These are phyloP conservation scores for Orthosia incerta DNA, from an alignment of 2,888 invertebrate genomes.

Conservation along the genomic window DNA sequence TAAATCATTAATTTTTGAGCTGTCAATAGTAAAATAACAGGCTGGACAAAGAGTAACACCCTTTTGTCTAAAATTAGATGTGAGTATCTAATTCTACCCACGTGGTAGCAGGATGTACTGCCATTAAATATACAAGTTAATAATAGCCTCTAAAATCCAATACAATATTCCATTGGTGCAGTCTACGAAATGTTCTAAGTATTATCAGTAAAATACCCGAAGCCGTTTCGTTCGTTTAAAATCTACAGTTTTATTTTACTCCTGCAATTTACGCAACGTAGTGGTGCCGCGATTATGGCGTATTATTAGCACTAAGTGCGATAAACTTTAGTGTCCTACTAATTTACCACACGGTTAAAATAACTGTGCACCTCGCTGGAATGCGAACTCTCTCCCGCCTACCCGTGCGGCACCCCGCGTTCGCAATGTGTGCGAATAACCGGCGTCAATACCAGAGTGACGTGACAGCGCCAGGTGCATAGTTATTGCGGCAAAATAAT, in stretches of 20 bases:
- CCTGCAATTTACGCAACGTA: background rate
- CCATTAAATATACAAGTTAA: background rate
- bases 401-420: no score
- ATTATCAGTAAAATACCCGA: slow-evolving; percentile 1
- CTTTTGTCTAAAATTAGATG: background rate
- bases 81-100: background rate
- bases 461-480: no score
- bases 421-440: no score
- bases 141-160: background rate
- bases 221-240: background rate
- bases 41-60: background rate
- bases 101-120: background rate
- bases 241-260: background rate
- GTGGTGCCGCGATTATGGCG: background rate
- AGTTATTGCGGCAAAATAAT: background rate
- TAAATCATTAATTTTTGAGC: no score
- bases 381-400: no score
- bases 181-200: background rate
- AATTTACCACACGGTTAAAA: no score
- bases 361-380: no score
- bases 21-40: no score
- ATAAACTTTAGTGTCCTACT: no score
- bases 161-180: background rate
- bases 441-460: no score
- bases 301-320: background rate